Evolutionary conservation across 2,888 invertebrate genomes (phyloP).

Genomic region (Protodeltote pygarga): DNA sequence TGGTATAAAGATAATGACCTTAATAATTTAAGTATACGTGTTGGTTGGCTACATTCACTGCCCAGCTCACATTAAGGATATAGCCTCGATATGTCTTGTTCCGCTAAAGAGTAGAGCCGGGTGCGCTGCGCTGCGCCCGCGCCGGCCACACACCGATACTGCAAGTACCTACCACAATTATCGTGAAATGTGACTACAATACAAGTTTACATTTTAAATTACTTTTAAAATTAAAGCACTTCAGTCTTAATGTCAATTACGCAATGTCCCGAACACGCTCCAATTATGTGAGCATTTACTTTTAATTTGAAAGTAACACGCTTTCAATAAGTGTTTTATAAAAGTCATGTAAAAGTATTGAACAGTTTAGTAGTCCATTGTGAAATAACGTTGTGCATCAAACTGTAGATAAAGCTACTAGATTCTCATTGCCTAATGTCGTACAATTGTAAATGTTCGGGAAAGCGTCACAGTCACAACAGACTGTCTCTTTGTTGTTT

Average conservation of each 20-base stretch:
- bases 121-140: too few relatives aligned
- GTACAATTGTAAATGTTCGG: not conserved
- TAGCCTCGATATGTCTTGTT: conserved; percentile 21
- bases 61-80: conserved; percentile 16
- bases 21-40: too few relatives aligned
- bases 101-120: conserved; percentile 20
- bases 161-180: too few relatives aligned
- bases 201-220: too few relatives aligned
- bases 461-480: conserved; percentile 9
- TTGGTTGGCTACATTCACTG: conserved; percentile 16
- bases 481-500: not conserved
- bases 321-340: conserved; percentile 33
- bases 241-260: conserved; percentile 12
- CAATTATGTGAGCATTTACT: conserved; percentile 36
- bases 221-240: conserved; percentile 11
- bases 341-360: conserved; percentile 20
- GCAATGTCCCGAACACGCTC: conserved; percentile 14
- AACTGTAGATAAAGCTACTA: conserved; percentile 14
- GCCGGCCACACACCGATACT: too few relatives aligned
- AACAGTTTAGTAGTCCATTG: conserved; percentile 11
- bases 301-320: conserved; percentile 37
- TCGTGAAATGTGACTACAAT: conserved; percentile 22
- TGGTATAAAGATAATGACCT: too few relatives aligned
- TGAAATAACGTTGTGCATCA: conserved; percentile 15
- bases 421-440: conserved; percentile 5